These are phyloP conservation scores for Periophthalmus magnuspinnatus DNA, from an alignment of 2,797 vertebrate genomes.

Conservation along the genomic window DNA sequence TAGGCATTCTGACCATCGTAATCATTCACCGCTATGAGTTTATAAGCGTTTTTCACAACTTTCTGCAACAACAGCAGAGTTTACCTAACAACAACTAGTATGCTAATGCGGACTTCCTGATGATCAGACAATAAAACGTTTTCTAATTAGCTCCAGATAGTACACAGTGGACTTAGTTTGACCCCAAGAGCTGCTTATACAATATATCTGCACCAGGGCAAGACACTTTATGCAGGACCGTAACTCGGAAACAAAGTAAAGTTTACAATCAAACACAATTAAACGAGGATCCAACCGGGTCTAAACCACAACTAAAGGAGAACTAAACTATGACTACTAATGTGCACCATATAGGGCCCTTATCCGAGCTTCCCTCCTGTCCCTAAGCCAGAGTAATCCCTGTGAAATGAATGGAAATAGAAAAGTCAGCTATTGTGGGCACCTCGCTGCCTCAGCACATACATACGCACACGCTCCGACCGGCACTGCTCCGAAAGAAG, in stretches of 20 bases:
- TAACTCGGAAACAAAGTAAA: background rate
- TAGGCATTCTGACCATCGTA: no score
- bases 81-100: no score
- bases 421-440: constrained; percentile 6
- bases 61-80: no score
- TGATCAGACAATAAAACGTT: no score
- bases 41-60: no score
- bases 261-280: background rate
- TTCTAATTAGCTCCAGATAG: no score
- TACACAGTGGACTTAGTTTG: no score
- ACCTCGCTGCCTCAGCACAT: constrained; percentile 4
- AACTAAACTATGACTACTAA: constrained; percentile 6
- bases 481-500: background rate
- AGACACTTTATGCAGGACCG: no score
- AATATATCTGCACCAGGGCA: no score
- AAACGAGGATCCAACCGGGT: background rate
- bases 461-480: background rate
- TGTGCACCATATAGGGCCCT: background rate
- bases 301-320: background rate
- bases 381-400: constrained; percentile 5
- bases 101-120: no score
- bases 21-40: no score
- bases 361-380: background rate
- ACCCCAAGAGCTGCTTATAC: no score
- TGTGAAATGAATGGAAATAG: constrained; percentile 7